Base-by-base conservation (phyloP, 2,888 invertebrate species). In the Empis stercorea region DNA sequence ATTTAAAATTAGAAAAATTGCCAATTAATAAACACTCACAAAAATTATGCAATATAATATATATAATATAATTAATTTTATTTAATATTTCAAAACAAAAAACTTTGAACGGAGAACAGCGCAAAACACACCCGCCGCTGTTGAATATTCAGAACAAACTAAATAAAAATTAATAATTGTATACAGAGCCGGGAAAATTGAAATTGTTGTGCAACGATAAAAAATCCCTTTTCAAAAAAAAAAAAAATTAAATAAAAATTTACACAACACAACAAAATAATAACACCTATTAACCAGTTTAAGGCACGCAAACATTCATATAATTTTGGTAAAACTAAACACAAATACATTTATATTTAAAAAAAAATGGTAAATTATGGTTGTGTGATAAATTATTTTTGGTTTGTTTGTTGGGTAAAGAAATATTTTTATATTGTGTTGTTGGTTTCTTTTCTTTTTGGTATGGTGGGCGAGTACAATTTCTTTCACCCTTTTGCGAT, bases 71-170 rank as follows among this genome's bases (percentile, higher is more conserved):
- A n/a, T n/a, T n/a, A n/a, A n/a, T n/a, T n/a, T n/a, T n/a, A n/a
- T n/a, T n/a, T n/a, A n/a, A n/a, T n/a, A n/a, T n/a, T n/a, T n/a
- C n/a, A n/a, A n/a, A n/a, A n/a, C n/a, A n/a, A n/a, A n/a, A n/a
- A n/a, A n/a, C n/a, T n/a, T n/a, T n/a, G n/a, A 34, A 30, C 45
- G 20, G 5, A 37, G 17, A 46, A 46, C 43, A 32, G 43, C 34
- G 30, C 3, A 5, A 39, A 42, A 38, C 44, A 23, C 48, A 44
- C 45, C 30, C 48, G 14, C n/a, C 48, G 34, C 17, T 30, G 48
- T 50, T 44, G 43, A 44, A 43, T 50, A 37, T 46, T 44, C 46
- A 38, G 44, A 45, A 51, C 43, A 27, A 46, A 48, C 48, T 48
- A 43, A n/a, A n/a, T n/a, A n/a, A 48, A 38, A 39, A 10, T n/a